These are phyloP conservation scores for Axinella damicornis DNA, from an alignment of 37 sponge, comb jelly and placozoan species.

Conservation along the genomic window DNA sequence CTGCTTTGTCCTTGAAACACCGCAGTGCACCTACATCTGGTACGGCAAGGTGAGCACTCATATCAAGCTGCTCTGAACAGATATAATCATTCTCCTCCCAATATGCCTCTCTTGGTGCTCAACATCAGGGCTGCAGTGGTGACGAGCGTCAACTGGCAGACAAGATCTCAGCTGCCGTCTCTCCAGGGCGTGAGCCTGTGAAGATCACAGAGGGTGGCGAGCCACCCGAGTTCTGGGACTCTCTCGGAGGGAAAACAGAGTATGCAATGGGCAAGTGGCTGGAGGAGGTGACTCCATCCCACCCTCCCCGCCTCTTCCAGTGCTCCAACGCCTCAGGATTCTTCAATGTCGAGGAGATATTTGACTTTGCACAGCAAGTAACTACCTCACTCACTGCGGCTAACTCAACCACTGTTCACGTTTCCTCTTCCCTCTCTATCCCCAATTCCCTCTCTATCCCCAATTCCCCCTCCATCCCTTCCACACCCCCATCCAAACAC, in stretches of 20 bases:
- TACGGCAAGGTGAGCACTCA: slow-evolving; percentile 89
- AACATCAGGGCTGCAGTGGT: slow-evolving; percentile 82
- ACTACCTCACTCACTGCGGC: no score
- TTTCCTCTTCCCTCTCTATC: no score
- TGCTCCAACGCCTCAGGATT: slow-evolving; percentile 91
- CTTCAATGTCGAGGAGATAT: slow-evolving; percentile 94
- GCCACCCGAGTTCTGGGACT: slow-evolving; percentile 89
- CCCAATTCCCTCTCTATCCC: no score
- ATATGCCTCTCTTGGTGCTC: no score
- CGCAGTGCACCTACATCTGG: slow-evolving; percentile 90
- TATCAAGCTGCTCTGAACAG: background rate
- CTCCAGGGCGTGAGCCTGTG: slow-evolving; percentile 74
- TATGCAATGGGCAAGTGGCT: slow-evolving; percentile 74
- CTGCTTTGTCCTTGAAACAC: slow-evolving; percentile 91
- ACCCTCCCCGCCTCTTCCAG: slow-evolving; percentile 93
- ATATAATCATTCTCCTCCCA: no score
- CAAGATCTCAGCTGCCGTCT: slow-evolving; percentile 49
- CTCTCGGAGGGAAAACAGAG: slow-evolving; percentile 89
- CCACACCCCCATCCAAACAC: no score
- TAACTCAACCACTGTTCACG: no score
- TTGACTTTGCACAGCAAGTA: slow-evolving; percentile 92
- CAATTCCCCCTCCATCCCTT: no score
- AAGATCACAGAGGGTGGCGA: slow-evolving; percentile 87
- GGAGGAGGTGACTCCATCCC: slow-evolving; percentile 56
- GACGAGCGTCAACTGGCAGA: slow-evolving; percentile 85